phyloP scores from a whole-genome alignment of 2,888 invertebrate species.

The Chelonus formosanus region DNA sequence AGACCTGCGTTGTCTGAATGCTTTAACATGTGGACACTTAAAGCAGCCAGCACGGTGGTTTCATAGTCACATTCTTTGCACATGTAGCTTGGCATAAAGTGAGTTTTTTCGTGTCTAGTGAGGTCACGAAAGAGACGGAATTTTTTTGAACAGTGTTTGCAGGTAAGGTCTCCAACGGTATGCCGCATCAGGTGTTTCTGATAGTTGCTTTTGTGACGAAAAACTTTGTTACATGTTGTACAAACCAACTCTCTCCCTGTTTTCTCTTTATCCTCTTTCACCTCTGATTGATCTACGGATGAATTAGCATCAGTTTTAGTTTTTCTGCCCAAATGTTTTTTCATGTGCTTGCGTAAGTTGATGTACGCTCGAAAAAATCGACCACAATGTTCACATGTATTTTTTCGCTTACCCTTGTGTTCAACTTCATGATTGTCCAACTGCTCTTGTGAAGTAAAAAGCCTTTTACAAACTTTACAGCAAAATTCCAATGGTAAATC shows the following conservation, averaged over 20 bases:
- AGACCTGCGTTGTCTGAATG: slow-evolving; percentile 58
- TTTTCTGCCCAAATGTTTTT: slow-evolving; percentile 52
- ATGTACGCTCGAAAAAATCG: slow-evolving; percentile 52
- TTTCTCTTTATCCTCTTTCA: slow-evolving; percentile 43
- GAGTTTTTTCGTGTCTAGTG: slow-evolving; percentile 61
- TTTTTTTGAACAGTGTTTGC: slow-evolving; percentile 60
- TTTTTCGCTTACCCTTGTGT: slow-evolving; percentile 52
- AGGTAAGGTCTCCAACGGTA: slow-evolving; percentile 56
- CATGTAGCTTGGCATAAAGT: slow-evolving; percentile 59
- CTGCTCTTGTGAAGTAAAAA: slow-evolving; percentile 51
- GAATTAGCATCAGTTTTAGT: slow-evolving; percentile 30
- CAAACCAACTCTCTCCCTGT: slow-evolving; percentile 52
- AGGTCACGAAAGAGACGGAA: slow-evolving; percentile 60
- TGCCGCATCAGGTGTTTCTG: slow-evolving; percentile 58
- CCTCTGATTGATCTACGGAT: slow-evolving; percentile 23
- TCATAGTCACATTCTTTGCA: slow-evolving; percentile 63
- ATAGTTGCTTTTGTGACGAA: slow-evolving; percentile 59
- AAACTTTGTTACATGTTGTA: slow-evolving; percentile 58
- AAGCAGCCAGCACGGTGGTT: slow-evolving; percentile 57
- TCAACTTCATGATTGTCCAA: slow-evolving; percentile 52
- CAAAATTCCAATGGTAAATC: slow-evolving; percentile 54
- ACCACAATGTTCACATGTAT: slow-evolving; percentile 56
- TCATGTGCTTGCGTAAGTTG: slow-evolving; percentile 57
- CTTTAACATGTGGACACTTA: slow-evolving; percentile 58
- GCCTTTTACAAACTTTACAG: slow-evolving; percentile 53